A percentile compares a stretch with the other conserved stretches of the same genome.
phyloP scores from a whole-genome alignment of 2,797 vertebrate genomes.

The Sylvia borin region DNA sequence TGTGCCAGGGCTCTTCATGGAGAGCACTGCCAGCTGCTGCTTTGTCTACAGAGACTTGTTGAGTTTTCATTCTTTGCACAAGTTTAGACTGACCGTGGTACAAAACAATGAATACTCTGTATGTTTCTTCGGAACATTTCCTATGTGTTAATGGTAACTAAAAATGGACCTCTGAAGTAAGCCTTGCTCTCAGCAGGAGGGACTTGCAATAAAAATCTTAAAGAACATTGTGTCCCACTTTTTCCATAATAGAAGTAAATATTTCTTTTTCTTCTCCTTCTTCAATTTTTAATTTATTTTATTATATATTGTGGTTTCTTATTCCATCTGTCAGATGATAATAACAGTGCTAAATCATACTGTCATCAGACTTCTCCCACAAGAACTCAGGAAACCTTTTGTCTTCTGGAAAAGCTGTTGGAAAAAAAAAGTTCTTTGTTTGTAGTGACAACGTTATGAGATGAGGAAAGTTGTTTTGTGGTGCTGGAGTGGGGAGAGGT shows the following conservation, averaged over 20 bases:
- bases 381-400: background rate
- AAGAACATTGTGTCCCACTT: conserved; percentile 49
- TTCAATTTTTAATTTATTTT: background rate
- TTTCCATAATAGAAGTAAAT: background rate
- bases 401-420: background rate
- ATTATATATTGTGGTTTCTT: background rate
- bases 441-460: background rate
- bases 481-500: background rate
- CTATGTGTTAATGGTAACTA: conserved; percentile 29
- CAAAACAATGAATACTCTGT: conserved; percentile 53
- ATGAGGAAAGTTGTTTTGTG: background rate
- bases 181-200: conserved; percentile 5
- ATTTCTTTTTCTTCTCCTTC: background rate
- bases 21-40: conserved; percentile 61
- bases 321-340: background rate
- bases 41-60: conserved; percentile 33
- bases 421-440: background rate
- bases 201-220: background rate
- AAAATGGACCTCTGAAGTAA: conserved; percentile 42
- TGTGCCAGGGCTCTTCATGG: background rate
- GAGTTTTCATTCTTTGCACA: conserved; percentile 64
- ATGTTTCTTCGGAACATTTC: conserved; percentile 35
- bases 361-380: background rate
- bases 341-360: background rate
- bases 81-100: conserved; percentile 32